Evolutionary conservation across 2,113 vertebrate genomes (phyloP), one percentile per base, ranked within the genome.

Genomic region (Platichthys flesus): DNA sequence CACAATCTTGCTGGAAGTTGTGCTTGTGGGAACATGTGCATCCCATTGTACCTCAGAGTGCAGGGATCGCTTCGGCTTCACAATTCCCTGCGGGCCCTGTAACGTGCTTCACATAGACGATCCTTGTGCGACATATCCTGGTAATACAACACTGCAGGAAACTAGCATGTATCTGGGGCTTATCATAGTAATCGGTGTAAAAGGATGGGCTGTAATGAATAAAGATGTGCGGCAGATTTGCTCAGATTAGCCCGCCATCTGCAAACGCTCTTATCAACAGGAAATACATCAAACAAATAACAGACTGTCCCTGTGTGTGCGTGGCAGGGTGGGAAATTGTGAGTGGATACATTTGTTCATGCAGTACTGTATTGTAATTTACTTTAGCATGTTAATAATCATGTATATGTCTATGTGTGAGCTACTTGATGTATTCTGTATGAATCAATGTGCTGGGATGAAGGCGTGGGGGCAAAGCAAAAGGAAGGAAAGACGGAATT

Each of bases 1-100:
- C 75, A 49, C 65, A 83, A 51, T 60, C 67, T 12, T 42, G 54
- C 64, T 74, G 71, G 80, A 82, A 66, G 78, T 66, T 42, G 21
- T 35, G 24, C 70, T 58, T 63, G 74, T 88, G 76, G 88, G 82
- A 90, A 92, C 87, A 92, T 85, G 73, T 91, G 90, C 66, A 58
- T 68, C 70, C 79, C 60, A 85, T 86, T 89, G 81, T 85, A 74
- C 52, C 60, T 70, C 59, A 78, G 63, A 86, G 76, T 37, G 76
- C 72, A 74, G 37, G 47, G 51, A 58, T 83, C 47, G 66, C 58
- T 77, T 49, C 4, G 40, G 47, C 61, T 18, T 61, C 45, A 16
- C 42, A 63, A 59, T 64, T 66, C 47, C 79, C 70, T 37, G 61
- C 21, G 23, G 87, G 67, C 72, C 60, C 68, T n/a, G 47, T 51